Percentiles rank a stretch among this genome's conserved stretches.
Conservation (phyloP, 2,113 vertebrate genomes). For the Apodemus speciosus region DNA sequence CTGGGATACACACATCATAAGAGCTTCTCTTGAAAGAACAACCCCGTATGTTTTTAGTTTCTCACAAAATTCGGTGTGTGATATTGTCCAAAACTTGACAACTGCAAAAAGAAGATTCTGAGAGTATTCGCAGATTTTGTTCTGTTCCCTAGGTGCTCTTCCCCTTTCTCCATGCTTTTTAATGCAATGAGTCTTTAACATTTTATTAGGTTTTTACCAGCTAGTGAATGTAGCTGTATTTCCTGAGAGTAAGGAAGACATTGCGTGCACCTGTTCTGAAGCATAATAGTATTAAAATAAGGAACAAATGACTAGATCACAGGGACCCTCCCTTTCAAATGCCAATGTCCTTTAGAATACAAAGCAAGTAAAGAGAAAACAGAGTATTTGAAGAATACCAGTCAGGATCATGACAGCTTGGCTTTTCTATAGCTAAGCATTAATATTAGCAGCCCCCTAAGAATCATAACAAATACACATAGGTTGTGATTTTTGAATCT, state of each 20-base stretch:
- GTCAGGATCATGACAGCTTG: conserved; percentile 23
- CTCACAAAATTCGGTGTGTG: neutral
- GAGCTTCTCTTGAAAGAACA: neutral
- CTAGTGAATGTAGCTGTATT: conserved; percentile 21
- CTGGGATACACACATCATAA: conserved; percentile 77
- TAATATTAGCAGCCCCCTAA: conserved; percentile 67
- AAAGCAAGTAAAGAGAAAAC: conserved; percentile 50
- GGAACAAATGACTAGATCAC: neutral
- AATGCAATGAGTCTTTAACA: neutral
- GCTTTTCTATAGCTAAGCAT: conserved; percentile 54
- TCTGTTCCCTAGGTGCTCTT: neutral
- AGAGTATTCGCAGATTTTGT: neutral
- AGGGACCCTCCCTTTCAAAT: neutral
- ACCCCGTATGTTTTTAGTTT: neutral
- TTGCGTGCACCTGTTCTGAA: neutral
- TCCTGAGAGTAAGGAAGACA: neutral
- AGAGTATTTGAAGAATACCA: conserved; percentile 25
- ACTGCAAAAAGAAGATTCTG: neutral
- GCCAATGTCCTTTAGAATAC: neutral
- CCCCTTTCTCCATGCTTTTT: neutral
- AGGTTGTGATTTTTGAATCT: conserved; percentile 40
- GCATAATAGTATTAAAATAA: conserved; percentile 1
- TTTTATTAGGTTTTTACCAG: neutral
- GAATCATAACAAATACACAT: conserved; percentile 59
- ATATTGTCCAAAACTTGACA: conserved; percentile 12